Percentiles rank a stretch among this genome's conserved stretches.
Evolutionary conservation across 2,797 vertebrate species (phyloP).

Genomic region (Coranthus polyacanthus): DNA sequence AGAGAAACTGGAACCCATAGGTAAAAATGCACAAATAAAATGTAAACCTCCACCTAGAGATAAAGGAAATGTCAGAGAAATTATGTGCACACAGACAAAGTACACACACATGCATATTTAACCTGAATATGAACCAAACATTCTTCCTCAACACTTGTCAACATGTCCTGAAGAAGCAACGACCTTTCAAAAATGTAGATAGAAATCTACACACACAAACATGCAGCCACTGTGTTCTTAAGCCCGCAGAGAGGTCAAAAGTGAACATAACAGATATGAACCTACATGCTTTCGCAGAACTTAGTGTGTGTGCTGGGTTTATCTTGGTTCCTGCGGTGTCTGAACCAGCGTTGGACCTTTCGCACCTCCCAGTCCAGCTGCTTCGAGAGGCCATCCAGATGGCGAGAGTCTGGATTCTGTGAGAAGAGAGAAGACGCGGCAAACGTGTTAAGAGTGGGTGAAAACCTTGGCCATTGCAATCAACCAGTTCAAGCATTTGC

Average conservation of each 20-base stretch:
- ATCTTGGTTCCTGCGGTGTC: constrained; percentile 96
- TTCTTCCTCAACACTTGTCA: too few species aligned
- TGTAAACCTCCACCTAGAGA: constrained; percentile 95
- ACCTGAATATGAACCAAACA: too few species aligned
- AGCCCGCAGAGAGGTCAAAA: constrained; percentile 30
- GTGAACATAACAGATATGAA: constrained; percentile 12
- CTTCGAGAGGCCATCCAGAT: constrained; percentile 94
- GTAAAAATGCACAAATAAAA: constrained; percentile 96
- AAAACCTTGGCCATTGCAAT: too few species aligned
- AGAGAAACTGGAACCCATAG: constrained; percentile 93
- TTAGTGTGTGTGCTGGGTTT: constrained; percentile 94
- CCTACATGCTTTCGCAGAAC: constrained; percentile 99
- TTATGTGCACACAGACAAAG: too few species aligned
- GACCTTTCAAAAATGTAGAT: neutral
- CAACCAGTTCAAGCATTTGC: neutral
- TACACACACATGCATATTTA: too few species aligned
- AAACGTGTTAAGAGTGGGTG: constrained; percentile 1
- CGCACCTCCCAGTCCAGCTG: constrained; percentile 97
- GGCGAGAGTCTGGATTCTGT: constrained; percentile 92
- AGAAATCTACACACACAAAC: neutral
- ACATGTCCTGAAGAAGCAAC: neutral
- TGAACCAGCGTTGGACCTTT: constrained; percentile 97
- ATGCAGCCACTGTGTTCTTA: constrained; percentile 4
- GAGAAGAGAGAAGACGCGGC: constrained; percentile 13
- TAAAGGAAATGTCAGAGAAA: neutral